These are phyloP conservation scores for Myotis lucifugus DNA, from an alignment of 2,113 vertebrate species.

Conservation along the genomic window DNA sequence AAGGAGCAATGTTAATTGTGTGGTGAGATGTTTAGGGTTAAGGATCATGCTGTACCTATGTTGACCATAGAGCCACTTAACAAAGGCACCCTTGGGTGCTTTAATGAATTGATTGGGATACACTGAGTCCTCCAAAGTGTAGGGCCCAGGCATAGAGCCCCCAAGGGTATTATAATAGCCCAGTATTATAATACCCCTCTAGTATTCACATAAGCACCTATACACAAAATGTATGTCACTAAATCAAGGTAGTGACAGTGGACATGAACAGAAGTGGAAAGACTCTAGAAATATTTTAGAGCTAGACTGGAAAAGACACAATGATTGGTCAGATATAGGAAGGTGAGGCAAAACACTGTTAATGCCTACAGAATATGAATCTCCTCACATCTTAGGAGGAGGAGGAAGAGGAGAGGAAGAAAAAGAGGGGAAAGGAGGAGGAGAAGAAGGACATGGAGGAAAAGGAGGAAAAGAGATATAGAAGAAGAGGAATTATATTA, in stretches of 20 bases:
- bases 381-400: not conserved
- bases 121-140: not conserved
- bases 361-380: not conserved
- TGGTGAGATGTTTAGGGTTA: not conserved
- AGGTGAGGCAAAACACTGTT: not conserved
- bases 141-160: not conserved
- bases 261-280: not conserved
- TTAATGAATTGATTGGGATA: not conserved
- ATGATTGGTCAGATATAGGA: not conserved
- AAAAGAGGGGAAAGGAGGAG: rapidly evolving
- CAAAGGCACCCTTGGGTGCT: not conserved
- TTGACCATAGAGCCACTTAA: not conserved
- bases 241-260: not conserved
- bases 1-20: not conserved
- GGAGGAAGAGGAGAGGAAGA: rapidly evolving
- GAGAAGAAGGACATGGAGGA: not conserved
- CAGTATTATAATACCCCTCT: too few species aligned
- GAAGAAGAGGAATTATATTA: not conserved
- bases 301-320: not conserved
- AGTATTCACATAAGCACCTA: too few species aligned
- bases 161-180: too few species aligned
- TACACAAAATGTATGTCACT: not conserved
- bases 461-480: not conserved
- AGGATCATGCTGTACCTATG: not conserved
- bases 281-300: not conserved